Evolutionary conservation across 1,140 invertebrate species (phyloP).

Genomic region (Ostrea denselamellosa): DNA sequence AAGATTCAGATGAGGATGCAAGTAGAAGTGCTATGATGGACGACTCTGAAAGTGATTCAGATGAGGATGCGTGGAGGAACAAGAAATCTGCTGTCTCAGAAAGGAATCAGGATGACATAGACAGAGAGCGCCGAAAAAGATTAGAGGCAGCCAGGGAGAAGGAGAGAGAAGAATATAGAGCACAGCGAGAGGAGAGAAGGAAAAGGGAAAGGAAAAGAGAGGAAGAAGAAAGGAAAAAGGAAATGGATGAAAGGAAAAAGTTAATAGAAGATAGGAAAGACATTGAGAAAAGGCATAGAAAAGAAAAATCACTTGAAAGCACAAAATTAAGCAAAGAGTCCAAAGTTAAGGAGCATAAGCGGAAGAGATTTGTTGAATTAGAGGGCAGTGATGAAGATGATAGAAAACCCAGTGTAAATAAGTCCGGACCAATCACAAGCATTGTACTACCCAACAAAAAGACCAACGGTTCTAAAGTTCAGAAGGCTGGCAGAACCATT

Average conservation of each 20-base stretch:
- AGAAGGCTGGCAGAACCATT: conserved; percentile 1
- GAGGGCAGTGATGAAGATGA: conserved; percentile 37
- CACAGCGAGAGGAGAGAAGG: conserved; percentile 44
- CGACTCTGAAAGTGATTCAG: conserved; percentile 58
- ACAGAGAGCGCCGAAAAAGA: conserved; percentile 53
- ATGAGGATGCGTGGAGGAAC: conserved; percentile 55
- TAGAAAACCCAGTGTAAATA: neutral
- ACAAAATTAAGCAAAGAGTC: conserved; percentile 21
- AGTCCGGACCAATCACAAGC: conserved; percentile 25
- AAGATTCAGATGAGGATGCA: conserved; percentile 43
- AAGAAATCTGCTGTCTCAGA: conserved; percentile 55
- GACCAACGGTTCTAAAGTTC: neutral
- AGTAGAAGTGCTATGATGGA: conserved; percentile 23
- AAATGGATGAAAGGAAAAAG: neutral
- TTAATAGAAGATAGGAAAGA: neutral
- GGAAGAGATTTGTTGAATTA: conserved; percentile 51
- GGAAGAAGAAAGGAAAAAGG: neutral
- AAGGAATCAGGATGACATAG: conserved; percentile 53
- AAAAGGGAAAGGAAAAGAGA: neutral
- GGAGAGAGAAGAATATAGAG: conserved; percentile 42
- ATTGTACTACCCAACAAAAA: conserved; percentile 34
- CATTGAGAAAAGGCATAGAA: neutral
- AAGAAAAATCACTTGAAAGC: neutral
- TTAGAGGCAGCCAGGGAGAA: conserved; percentile 41
- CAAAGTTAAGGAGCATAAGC: conserved; percentile 50